phyloP scores from a whole-genome alignment of 2,797 vertebrate genomes.

The Alauda arvensis region DNA sequence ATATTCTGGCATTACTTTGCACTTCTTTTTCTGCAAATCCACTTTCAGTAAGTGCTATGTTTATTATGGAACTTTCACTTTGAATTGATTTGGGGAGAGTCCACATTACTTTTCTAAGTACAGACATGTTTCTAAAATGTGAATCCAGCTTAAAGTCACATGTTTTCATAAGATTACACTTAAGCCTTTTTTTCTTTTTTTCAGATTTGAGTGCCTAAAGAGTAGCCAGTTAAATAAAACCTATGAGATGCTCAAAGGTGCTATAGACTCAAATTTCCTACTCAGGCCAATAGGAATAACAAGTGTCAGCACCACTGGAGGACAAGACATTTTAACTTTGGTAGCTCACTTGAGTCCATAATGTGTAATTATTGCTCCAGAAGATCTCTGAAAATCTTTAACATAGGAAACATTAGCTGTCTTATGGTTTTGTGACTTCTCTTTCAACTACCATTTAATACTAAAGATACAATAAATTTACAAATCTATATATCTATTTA shows the following conservation, averaged over 20 bases:
- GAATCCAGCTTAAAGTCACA: neutral
- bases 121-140: neutral
- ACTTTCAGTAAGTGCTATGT: neutral
- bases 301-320: neutral
- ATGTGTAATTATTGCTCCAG: neutral
- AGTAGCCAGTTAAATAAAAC: neutral
- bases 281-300: constrained; percentile 35
- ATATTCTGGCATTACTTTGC: constrained; percentile 18
- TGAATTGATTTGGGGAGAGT: neutral
- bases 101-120: neutral
- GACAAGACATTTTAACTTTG: neutral
- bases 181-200: neutral
- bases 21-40: constrained; percentile 9
- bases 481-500: neutral
- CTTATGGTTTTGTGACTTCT: neutral
- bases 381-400: neutral
- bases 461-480: neutral
- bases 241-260: constrained; percentile 1
- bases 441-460: neutral
- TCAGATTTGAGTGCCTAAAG: constrained; percentile 34
- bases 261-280: constrained; percentile 35
- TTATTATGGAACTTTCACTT: neutral
- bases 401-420: neutral
- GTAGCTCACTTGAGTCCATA: neutral
- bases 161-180: neutral